Percentiles rank a stretch among this genome's conserved stretches.
Evolutionary conservation across 2,888 invertebrate species (phyloP).

Genomic region (Serrognathus titanus): DNA sequence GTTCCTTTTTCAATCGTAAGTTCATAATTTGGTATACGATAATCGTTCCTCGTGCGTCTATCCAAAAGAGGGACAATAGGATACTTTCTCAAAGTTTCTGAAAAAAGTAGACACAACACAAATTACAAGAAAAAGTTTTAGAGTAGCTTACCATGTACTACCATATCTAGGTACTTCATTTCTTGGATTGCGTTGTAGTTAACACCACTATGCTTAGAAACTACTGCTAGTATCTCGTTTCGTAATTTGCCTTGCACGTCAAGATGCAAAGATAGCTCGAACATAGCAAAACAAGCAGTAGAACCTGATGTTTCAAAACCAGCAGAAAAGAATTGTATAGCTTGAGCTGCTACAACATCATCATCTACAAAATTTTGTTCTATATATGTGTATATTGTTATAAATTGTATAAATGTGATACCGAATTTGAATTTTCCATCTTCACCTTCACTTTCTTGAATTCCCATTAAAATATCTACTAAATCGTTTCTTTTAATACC

Average conservation of each 20-base stretch:
- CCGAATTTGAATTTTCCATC: no score
- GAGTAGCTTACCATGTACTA: slow-evolving; percentile 45
- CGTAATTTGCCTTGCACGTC: slow-evolving; percentile 50
- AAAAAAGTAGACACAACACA: slow-evolving; percentile 10
- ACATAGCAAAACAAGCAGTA: slow-evolving; percentile 47
- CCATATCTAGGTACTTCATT: slow-evolving; percentile 54
- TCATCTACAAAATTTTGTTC: slow-evolving; percentile 18
- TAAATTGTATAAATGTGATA: no score
- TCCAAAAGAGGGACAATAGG: slow-evolving; percentile 42
- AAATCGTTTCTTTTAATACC: slow-evolving; percentile 46
- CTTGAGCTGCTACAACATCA: slow-evolving; percentile 42
- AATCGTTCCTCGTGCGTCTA: slow-evolving; percentile 34
- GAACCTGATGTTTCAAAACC: slow-evolving; percentile 55
- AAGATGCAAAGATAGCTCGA: slow-evolving; percentile 48
- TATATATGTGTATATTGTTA: no score
- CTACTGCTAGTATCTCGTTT: slow-evolving; percentile 43
- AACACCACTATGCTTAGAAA: slow-evolving; percentile 41
- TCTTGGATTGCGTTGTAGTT: slow-evolving; percentile 50
- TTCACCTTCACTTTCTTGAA: slow-evolving; percentile 6
- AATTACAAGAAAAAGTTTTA: neutral
- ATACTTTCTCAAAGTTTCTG: slow-evolving; percentile 48
- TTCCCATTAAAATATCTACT: slow-evolving; percentile 47
- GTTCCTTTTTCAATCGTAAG: slow-evolving; percentile 40
- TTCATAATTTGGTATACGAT: slow-evolving; percentile 33
- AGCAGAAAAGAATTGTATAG: slow-evolving; percentile 52